Evolutionary conservation across 2,888 invertebrate genomes (phyloP).

Genomic region (Clepsis dumicolana): DNA sequence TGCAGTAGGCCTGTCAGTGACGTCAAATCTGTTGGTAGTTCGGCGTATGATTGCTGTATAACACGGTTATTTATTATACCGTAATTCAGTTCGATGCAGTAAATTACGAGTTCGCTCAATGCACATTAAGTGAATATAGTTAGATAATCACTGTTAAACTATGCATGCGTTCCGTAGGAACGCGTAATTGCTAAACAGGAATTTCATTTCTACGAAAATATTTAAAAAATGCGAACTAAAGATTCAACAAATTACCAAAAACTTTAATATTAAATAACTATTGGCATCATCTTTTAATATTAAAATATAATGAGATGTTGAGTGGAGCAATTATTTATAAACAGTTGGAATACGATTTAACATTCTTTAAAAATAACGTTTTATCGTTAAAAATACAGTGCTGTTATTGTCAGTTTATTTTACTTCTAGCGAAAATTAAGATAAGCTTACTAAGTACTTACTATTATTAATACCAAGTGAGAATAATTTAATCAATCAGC

Average conservation of each 20-base stretch:
- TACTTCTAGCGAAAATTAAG: neutral
- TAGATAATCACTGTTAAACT: conserved; percentile 19
- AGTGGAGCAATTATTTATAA: conserved; percentile 6
- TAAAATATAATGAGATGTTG: conserved; percentile 12
- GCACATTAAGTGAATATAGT: conserved; percentile 45
- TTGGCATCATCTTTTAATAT: neutral
- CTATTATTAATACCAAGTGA: neutral
- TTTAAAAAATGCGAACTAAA: neutral
- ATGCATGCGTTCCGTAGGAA: conserved; percentile 1
- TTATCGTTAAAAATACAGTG: neutral
- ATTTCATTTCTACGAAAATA: conserved; percentile 4
- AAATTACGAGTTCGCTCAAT: conserved; percentile 71
- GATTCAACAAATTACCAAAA: conserved; percentile 1
- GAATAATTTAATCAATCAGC: neutral
- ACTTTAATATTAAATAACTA: conserved; percentile 15
- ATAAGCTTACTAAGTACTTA: neutral
- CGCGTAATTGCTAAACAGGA: conserved; percentile 2
- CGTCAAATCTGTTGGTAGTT: conserved; percentile 28
- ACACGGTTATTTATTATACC: conserved; percentile 50
- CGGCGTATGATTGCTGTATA: conserved; percentile 35
- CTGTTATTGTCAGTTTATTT: neutral
- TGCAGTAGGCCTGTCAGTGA: conserved; percentile 41
- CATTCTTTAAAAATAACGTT: neutral
- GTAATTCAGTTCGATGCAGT: conserved; percentile 66
- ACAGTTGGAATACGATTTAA: neutral